A percentile compares a stretch with the other conserved stretches of the same genome.
These are phyloP conservation scores for Phoronis australis DNA, from an alignment of 2,888 invertebrate genomes.

Conservation along the genomic window DNA sequence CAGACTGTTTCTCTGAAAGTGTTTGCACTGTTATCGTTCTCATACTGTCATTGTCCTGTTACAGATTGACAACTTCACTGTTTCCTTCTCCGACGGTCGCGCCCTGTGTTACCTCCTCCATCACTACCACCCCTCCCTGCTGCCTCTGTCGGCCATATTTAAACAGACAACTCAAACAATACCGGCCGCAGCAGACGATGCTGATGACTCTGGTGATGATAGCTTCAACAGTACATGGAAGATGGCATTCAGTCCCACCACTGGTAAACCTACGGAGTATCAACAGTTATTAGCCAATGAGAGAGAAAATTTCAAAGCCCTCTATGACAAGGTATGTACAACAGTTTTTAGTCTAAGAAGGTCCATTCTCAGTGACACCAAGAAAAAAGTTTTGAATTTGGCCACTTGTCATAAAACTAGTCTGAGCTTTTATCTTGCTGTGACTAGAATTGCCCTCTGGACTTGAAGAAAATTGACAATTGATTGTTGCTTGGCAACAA, in stretches of 20 bases:
- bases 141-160: conserved; percentile 39
- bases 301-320: conserved; percentile 49
- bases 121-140: conserved; percentile 53
- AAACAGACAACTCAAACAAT: conserved; percentile 43
- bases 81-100: conserved; percentile 55
- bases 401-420: too few relatives aligned
- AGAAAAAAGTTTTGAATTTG: too few relatives aligned
- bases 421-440: too few relatives aligned
- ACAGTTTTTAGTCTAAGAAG: too few relatives aligned
- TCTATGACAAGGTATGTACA: conserved; percentile 49
- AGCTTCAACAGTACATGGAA: conserved; percentile 5
- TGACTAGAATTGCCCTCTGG: too few relatives aligned
- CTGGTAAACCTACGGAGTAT: conserved; percentile 29
- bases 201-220: conserved; percentile 5
- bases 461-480: too few relatives aligned
- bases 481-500: too few relatives aligned
- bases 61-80: conserved; percentile 54
- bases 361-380: too few relatives aligned
- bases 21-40: too few relatives aligned
- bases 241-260: conserved; percentile 6
- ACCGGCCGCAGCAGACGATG: conserved; percentile 17
- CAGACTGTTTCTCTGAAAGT: too few relatives aligned
- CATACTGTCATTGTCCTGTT: conserved; percentile 2
- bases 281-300: conserved; percentile 48
- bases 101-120: conserved; percentile 53